These are phyloP conservation scores for Phortica variegata DNA, from an alignment of 1,140 invertebrate genomes.

Conservation along the genomic window DNA sequence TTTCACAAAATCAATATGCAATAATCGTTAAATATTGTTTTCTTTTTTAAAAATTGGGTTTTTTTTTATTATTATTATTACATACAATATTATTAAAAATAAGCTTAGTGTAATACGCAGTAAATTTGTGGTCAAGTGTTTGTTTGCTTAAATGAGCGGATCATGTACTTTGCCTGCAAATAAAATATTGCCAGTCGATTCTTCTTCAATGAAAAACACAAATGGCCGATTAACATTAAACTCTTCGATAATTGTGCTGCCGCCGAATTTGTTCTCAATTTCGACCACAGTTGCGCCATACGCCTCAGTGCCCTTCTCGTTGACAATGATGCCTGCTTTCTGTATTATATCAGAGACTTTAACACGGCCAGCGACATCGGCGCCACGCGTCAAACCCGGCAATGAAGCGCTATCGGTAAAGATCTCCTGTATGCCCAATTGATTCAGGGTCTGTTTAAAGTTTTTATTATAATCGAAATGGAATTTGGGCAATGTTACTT, in stretches of 20 bases:
- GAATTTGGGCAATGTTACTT: constrained; percentile 75
- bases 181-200: constrained; percentile 67
- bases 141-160: constrained; percentile 48
- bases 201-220: constrained; percentile 78
- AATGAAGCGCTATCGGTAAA: constrained; percentile 70
- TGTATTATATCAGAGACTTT: constrained; percentile 75
- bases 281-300: constrained; percentile 74
- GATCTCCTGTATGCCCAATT: constrained; percentile 71
- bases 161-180: constrained; percentile 72
- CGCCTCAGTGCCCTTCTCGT: constrained; percentile 78
- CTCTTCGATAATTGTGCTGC: constrained; percentile 54
- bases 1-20: background rate
- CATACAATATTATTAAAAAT: too few species aligned
- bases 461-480: constrained; percentile 69
- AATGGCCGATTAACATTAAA: constrained; percentile 75
- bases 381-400: constrained; percentile 64
- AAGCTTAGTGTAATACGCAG: too few species aligned
- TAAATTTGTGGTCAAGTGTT: background rate
- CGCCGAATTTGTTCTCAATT: constrained; percentile 72
- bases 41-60: background rate
- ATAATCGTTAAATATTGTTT: background rate
- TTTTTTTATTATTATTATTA: background rate
- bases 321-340: constrained; percentile 79
- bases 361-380: constrained; percentile 58
- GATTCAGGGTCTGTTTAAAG: constrained; percentile 64